A percentile compares a stretch with the other conserved stretches of the same genome.
Evolutionary conservation across 2,888 invertebrate species (phyloP).

Genomic region (Drosophila nigritarsus): DNA sequence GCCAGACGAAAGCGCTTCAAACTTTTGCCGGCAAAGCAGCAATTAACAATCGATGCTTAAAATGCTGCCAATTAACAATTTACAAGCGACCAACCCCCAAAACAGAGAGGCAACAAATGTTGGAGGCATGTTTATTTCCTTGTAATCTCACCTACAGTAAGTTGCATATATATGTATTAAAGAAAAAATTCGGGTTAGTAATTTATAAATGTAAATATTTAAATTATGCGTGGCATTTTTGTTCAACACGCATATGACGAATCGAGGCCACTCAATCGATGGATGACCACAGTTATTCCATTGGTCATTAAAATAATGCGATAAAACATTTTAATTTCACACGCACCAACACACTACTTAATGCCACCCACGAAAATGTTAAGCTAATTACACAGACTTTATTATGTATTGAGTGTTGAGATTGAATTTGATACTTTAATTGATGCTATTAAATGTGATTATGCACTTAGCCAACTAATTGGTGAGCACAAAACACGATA

Average conservation of each 20-base stretch:
- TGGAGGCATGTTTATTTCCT: neutral
- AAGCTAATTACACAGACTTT: constrained; percentile 45
- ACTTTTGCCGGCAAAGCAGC: constrained; percentile 54
- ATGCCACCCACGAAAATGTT: constrained; percentile 53
- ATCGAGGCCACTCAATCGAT: constrained; percentile 29
- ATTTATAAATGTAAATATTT: constrained; percentile 28
- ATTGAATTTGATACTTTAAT: constrained; percentile 45
- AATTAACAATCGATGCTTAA: constrained; percentile 73
- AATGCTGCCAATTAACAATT: constrained; percentile 69
- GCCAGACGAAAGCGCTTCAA: constrained; percentile 75
- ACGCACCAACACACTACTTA: constrained; percentile 45
- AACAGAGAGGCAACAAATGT: constrained; percentile 9
- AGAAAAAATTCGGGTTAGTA: constrained; percentile 2
- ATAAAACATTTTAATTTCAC: constrained; percentile 49
- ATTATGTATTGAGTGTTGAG: constrained; percentile 4
- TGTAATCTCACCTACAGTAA: neutral
- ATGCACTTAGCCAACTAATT: constrained; percentile 28
- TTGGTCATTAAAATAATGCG: constrained; percentile 36
- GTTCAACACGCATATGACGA: constrained; percentile 34
- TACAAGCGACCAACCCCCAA: constrained; percentile 24
- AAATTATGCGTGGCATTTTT: constrained; percentile 24
- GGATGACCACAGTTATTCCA: constrained; percentile 39
- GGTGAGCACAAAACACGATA: constrained; percentile 10
- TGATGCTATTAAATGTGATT: constrained; percentile 48
- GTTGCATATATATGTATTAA: constrained; percentile 4